A percentile compares a stretch with the other conserved stretches of the same genome.
phyloP scores from a whole-genome alignment of 2,113 vertebrate species.

The Melierax canorus region DNA sequence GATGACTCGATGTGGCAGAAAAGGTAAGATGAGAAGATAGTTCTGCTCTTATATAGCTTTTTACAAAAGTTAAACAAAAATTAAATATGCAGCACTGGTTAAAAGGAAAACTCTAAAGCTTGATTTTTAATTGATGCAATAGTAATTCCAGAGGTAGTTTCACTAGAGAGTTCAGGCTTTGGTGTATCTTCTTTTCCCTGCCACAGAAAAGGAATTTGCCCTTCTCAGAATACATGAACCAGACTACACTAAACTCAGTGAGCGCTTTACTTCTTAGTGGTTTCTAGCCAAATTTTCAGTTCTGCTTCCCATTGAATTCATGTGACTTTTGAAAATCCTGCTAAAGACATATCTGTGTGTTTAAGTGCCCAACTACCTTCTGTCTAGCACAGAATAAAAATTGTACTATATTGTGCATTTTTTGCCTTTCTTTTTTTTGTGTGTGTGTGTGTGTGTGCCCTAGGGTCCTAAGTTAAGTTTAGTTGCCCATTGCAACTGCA shows the following conservation, averaged over 20 bases:
- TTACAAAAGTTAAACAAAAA: neutral
- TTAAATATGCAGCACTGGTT: neutral
- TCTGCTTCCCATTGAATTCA: neutral
- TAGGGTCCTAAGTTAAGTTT: neutral
- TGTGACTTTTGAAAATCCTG: neutral
- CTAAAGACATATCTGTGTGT: rapidly evolving
- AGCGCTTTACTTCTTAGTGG: neutral
- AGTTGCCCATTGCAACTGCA: neutral
- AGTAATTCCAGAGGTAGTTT: neutral
- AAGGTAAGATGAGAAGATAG: neutral
- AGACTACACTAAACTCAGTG: neutral
- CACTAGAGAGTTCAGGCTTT: neutral
- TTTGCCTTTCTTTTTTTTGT: neutral
- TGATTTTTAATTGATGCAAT: neutral
- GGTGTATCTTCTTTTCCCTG: neutral
- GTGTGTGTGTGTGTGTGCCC: neutral
- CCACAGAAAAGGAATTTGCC: neutral
- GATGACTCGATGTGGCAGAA: neutral
- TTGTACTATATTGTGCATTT: neutral
- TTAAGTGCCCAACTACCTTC: neutral
- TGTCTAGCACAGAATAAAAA: neutral
- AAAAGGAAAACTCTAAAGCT: neutral
- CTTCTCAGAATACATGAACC: neutral
- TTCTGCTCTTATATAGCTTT: neutral
- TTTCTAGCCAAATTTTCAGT: neutral